phyloP scores from a whole-genome alignment of 2,888 invertebrate genomes.

The Stictocephala bisonia region DNA sequence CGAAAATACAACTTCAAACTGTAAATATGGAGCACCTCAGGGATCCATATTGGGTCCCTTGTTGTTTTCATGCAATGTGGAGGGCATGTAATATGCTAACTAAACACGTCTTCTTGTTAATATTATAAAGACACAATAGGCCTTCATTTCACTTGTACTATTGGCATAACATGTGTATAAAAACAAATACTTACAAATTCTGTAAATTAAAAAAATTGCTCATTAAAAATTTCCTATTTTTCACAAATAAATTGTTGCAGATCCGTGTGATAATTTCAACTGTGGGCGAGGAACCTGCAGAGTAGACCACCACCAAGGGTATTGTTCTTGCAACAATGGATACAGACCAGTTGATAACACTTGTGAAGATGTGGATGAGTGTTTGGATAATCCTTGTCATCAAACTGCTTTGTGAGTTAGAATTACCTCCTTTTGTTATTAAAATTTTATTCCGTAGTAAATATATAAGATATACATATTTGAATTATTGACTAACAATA shows the following conservation, averaged over 20 bases:
- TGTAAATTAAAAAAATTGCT: background rate
- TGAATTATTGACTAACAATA: too few species aligned
- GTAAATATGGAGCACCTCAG: too few species aligned
- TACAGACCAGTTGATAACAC: slow-evolving; percentile 74
- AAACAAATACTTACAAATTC: background rate
- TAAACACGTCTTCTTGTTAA: too few species aligned
- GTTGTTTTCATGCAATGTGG: too few species aligned
- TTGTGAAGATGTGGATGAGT: slow-evolving; percentile 87
- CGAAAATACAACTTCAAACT: too few species aligned
- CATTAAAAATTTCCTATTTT: too few species aligned
- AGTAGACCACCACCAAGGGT: slow-evolving; percentile 76
- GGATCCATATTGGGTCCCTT: too few species aligned
- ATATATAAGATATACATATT: too few species aligned
- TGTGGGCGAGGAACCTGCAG: slow-evolving; percentile 87
- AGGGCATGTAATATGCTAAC: too few species aligned
- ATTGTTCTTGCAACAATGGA: slow-evolving; percentile 81
- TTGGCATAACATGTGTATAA: background rate
- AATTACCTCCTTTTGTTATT: slow-evolving; percentile 9
- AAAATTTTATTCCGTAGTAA: background rate
- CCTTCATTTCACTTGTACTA: too few species aligned
- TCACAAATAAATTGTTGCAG: too few species aligned
- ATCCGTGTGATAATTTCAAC: slow-evolving; percentile 81
- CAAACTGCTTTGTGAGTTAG: slow-evolving; percentile 73
- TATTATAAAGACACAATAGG: too few species aligned
- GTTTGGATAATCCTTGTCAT: slow-evolving; percentile 81